Conservation (phyloP, 2,113 vertebrate genomes). For the Pithys albifrons region DNA sequence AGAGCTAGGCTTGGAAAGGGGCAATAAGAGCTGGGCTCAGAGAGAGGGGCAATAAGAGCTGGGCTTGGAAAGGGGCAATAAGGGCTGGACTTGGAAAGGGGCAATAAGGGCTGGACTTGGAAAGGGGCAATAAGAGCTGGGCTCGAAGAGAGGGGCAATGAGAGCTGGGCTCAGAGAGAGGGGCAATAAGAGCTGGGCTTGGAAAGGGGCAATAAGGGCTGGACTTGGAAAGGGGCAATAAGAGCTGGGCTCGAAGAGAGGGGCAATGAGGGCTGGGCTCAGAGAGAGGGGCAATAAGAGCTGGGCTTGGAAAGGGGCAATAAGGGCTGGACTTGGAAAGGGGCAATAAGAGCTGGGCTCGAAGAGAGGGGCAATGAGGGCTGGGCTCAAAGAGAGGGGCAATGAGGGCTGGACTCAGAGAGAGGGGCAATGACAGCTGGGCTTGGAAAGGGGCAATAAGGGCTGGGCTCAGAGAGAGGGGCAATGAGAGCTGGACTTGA, state of each 20-base stretch:
- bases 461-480: too few species aligned
- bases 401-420: neutral
- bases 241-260: too few species aligned
- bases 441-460: fast-evolving
- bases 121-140: too few species aligned
- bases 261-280: fast-evolving
- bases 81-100: neutral
- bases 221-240: too few species aligned
- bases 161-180: too few species aligned
- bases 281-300: fast-evolving
- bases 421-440: neutral
- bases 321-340: too few species aligned
- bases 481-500: neutral
- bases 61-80: fast-evolving
- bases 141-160: neutral
- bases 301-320: too few species aligned
- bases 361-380: neutral
- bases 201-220: too few species aligned
- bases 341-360: neutral
- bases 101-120: too few species aligned
- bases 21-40: too few species aligned
- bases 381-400: neutral
- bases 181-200: too few species aligned
- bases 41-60: neutral
- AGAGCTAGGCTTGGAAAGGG: too few species aligned